Evolutionary conservation across 2,888 invertebrate species (phyloP), one percentile per base, ranked within the genome.

Genomic region (Myathropa florea): DNA sequence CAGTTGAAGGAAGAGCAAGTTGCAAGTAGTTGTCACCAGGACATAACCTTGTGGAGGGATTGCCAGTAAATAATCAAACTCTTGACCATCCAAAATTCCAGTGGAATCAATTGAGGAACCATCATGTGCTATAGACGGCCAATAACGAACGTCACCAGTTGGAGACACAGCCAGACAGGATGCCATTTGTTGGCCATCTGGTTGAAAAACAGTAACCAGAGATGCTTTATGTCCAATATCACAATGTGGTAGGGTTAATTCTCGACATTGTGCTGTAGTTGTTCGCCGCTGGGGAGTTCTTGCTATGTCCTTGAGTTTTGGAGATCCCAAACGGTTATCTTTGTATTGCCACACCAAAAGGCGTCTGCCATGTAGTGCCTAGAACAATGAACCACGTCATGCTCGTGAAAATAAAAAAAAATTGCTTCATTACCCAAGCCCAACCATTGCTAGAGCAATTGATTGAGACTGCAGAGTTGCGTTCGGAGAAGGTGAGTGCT

Each of bases 91-190:
- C 36, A 98, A 93, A 90, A 98, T 98, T 2, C 97, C 96, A 77
- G 95, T 96, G 59, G 96, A 95, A 91, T 98, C 98, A 14, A 96
- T 95, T 12, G 96, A 97, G 0, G 96, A 95, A 0, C 96, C 96
- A 91, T 98, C 98, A 89, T 98, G 97, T 0, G 96, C 96, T 46
- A 98, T 95, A 4, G 96, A 97, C 0, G 97, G 95, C 98, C 98
- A 99, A 93, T 96, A 98, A 0, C 98, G 95, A 0, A 98, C 96
- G 67, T 96, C 95, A 39, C 98, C 98, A 91, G 98, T 98, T 0
- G 98, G 98, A 0, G 98, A 98, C 0, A 98, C 97, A 18, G 98
- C 98, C 89, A 98, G 95, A 90, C 97, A 97, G 0, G 97, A 96
- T 9, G 97, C 97, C 91, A 96, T 94, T 91, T 94, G 94, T 86